phyloP scores from a whole-genome alignment of 2,113 vertebrate genomes.

The Echinops telfairi region DNA sequence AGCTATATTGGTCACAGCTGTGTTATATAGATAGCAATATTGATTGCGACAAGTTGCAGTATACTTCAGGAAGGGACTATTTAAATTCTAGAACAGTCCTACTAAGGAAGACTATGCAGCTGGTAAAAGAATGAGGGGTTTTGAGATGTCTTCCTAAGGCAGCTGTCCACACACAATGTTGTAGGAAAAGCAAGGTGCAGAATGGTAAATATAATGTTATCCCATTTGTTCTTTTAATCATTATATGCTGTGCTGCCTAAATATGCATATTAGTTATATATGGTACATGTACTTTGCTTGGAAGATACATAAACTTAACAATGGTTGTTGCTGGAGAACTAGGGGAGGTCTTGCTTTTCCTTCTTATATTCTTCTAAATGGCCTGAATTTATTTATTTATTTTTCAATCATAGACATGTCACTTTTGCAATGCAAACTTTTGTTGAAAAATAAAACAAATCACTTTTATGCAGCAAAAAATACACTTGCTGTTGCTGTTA shows the following conservation, averaged over 20 bases:
- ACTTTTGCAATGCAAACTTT: slow-evolving; percentile 15
- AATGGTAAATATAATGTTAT: slow-evolving; percentile 1
- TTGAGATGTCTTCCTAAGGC: slow-evolving; percentile 41
- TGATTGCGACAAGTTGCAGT: slow-evolving; percentile 38
- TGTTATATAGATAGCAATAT: slow-evolving; percentile 18
- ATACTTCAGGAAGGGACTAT: slow-evolving; percentile 12
- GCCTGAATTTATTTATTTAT: not conserved
- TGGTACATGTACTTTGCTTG: slow-evolving; percentile 1
- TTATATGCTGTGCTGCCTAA: not conserved
- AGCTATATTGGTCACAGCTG: slow-evolving; percentile 26
- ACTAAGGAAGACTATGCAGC: slow-evolving; percentile 8
- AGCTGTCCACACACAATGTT: not conserved
- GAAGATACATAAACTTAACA: slow-evolving; percentile 13
- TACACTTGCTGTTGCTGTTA: not conserved
- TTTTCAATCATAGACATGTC: not conserved
- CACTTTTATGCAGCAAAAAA: not conserved
- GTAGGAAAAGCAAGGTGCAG: not conserved
- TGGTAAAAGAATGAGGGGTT: not conserved
- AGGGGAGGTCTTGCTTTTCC: slow-evolving; percentile 9
- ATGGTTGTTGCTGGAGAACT: not conserved
- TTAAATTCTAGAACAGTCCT: slow-evolving; percentile 19
- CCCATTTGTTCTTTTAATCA: slow-evolving; percentile 33
- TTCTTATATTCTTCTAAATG: slow-evolving; percentile 54
- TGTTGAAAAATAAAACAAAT: slow-evolving; percentile 36
- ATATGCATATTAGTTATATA: slow-evolving; percentile 14